Evolutionary conservation across 2,888 invertebrate species (phyloP), one percentile per base, ranked within the genome.

Genomic region (Chironomus riparius): DNA sequence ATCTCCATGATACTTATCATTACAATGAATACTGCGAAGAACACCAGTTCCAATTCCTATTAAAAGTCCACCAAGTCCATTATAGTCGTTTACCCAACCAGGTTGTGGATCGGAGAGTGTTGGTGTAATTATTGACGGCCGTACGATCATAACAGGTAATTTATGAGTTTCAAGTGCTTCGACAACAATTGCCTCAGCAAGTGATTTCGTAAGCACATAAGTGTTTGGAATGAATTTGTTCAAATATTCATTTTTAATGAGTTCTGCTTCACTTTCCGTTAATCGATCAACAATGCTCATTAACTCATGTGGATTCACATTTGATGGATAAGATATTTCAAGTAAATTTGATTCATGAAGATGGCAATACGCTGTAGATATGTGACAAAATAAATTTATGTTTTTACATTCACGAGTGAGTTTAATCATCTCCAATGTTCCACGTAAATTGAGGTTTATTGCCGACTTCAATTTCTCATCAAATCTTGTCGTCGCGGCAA

Each of bases 301-400:
- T 10, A 92, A 83, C 69, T 87, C 84, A 61, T 87, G 85, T 0
- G 88, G 87, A 1, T 83, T 80, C 77, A 86, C 84, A 0, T 82
- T 81, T 0, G 89, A 84, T 0, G 88, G 87, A 81, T 95, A 95
- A 62, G 90, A 83, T 75, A 85, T 87, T 83, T 95, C 95, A 78
- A 24, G 22, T 24, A 65, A 24, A 65, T 21, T 6, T 65, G 18
- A 13, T 22, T 65, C 22, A 22, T 22, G 7, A 12, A 65, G 12
- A 65, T 95, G 93, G 78, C 93, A 92, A 82, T 93, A 96, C 0
- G 94, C 90, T 0, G 95, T 95, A 0, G 94, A 94, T 0, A 95
- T 90, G 81, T 95, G 93, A 10, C 94, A 86, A 79, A 93, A 90
- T 0, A 87, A 86, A 88, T 88, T 24, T 15, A 61, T 22, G 10